Base-by-base conservation (phyloP, 2,113 vertebrate genomes). In the Cervus canadensis region DNA sequence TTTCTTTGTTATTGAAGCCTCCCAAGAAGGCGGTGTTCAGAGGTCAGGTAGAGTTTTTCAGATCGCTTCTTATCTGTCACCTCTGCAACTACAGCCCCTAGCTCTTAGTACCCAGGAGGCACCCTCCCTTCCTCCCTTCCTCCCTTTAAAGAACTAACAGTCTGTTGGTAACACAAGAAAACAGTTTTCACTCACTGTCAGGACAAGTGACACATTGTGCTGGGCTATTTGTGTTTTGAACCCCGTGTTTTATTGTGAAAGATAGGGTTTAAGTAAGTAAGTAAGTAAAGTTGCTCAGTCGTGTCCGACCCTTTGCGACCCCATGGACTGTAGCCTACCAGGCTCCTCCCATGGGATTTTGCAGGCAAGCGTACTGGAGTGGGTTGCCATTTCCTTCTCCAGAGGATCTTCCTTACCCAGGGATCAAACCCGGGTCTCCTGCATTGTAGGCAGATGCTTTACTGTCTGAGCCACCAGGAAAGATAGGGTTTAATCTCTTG, bases 1-100 rank as follows among this genome's bases (percentile, higher is more conserved):
- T 10, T 19, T 43, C 25, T 36, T 62, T 71, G 43, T 10, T 74
- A 14, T 62, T 9, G 9, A 57, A 87, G 33, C 67, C 36, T 60
- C 43, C 56, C 36, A 4, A 2, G 4, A 59, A 83, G 26, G n/a
- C 3, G 8, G 19, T 2, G 17, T 54, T n/a, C 14, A 12, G 0
- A 62, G 5, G 6, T 28, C 9, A 33, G 74, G 17, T 10, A 79
- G 82, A 54, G 14, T 21, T 83, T 84, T 78, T 57, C 40, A 33
- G 54, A 56, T 15, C 7, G 2, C 19, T 43, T 6, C 12, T 76
- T 30, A 56, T 45, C 19, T 5, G 4, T 5, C 67, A 26, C 43
- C 33, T 40, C 3, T 25, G 60, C 40, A 84, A 3, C 54, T 5
- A 33, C 16, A 15, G 23, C 16, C 23, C 12, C 59, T 16, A 3